Evolutionary conservation across 1,140 invertebrate species (phyloP), one percentile per base, ranked within the genome.

Genomic region (Drosophila bifasciata): DNA sequence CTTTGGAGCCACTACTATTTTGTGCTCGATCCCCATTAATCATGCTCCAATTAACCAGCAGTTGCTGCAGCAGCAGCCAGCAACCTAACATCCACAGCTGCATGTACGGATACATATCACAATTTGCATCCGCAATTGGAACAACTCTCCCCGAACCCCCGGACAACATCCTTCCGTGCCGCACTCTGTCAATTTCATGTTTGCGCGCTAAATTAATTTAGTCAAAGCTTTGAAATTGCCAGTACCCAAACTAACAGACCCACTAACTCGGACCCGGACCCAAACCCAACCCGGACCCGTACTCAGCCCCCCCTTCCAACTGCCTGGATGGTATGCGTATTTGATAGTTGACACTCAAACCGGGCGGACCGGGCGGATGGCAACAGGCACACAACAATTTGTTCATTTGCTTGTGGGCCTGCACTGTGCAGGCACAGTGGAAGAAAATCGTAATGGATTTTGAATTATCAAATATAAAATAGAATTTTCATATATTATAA

Each of bases 141-240:
- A 8, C 49, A n/a, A 58, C 52, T 50, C 50, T 48, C 43, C 36
- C 21, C 17, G 11, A 7, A 15, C 17, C 25, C 7, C n/a, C 8
- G n/a, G 7, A 3, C 45, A 25, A 40, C 23, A 43, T 39, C 21
- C 58, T 23, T 19, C 8, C 56, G 44, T 44, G 44, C 28, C 16
- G 23, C 50, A 25, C 53, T 57, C 60, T 76, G 68, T 71, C 81
- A 78, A 88, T 88, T 86, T 78, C 70, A 68, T 83, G 79, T 88
- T 88, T 83, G 75, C 66, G 84, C 78, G 83, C 70, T 79, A 83
- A 86, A 86, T 86, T 88, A 86, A 86, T 86, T 86, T 86, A 88
- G 83, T 79, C 66, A 72, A 69, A 72, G 78, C 83, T 76, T 77
- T 75, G 76, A 57, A 85, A 58, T 61, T 66, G 58, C 49, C 62